These are phyloP conservation scores for Drosophila leontia DNA, from an alignment of 1,140 invertebrate genomes.

Conservation along the genomic window DNA sequence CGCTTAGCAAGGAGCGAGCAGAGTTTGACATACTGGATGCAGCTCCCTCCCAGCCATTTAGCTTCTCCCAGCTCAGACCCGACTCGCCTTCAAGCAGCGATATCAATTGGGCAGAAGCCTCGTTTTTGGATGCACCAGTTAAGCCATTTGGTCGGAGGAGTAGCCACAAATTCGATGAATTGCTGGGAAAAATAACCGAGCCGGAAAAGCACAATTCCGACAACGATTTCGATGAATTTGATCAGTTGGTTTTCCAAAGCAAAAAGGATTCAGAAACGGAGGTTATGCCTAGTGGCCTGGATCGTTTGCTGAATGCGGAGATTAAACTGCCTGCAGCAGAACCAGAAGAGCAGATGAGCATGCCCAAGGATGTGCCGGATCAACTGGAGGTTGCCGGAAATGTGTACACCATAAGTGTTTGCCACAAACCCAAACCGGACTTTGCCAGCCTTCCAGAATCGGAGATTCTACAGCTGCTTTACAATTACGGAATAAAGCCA, in stretches of 20 bases:
- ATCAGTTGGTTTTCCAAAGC: conserved; percentile 54
- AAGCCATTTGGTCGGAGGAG: conserved; percentile 51
- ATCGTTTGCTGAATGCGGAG: conserved; percentile 59
- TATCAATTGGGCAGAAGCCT: conserved; percentile 70
- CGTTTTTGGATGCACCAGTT: conserved; percentile 61
- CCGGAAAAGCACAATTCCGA: conserved; percentile 18
- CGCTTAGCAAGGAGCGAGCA: conserved; percentile 66
- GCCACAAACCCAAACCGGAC: conserved; percentile 62
- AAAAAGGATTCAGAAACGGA: conserved; percentile 12
- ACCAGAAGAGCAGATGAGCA: background rate
- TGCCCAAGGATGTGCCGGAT: background rate
- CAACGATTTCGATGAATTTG: conserved; percentile 63
- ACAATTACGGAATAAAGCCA: conserved; percentile 79
- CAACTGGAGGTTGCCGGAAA: conserved; percentile 64
- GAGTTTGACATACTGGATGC: conserved; percentile 80
- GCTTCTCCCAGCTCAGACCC: conserved; percentile 32
- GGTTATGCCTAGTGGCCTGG: conserved; percentile 63
- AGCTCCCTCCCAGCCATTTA: conserved; percentile 55
- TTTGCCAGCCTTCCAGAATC: conserved; percentile 53
- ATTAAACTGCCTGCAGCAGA: conserved; percentile 49
- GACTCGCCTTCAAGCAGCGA: background rate
- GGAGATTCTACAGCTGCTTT: conserved; percentile 68
- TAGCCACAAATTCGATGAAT: conserved; percentile 63
- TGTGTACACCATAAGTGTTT: conserved; percentile 55
- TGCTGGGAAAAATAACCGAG: conserved; percentile 19